Evolutionary conservation across 2,888 invertebrate species (phyloP), one percentile per base, ranked within the genome.

Genomic region (Dryocosmus kuriphilus): DNA sequence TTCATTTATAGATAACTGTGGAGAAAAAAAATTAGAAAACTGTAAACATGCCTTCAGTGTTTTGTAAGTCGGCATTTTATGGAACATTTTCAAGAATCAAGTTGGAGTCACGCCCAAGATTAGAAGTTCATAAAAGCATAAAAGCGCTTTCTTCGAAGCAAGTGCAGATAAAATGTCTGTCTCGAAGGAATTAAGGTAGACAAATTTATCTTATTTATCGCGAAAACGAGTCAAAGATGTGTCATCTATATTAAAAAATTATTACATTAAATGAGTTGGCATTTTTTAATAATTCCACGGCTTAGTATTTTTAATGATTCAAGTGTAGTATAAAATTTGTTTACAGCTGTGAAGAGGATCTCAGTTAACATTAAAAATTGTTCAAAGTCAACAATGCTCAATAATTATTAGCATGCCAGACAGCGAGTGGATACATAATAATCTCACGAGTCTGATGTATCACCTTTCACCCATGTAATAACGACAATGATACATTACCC

Each of bases 101-200:
- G 3, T 35, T 14, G 38, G n/a, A 35, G 35, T 63, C 22, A 19
- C 61, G 32, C 8, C 27, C 19, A 30, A 63, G 63, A 63, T 63
- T 63, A 35, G 63, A 35, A 9, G 63, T 19, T 63, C 63, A 35
- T 63, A 63, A 35, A 63, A 63, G 14, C 63, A 63, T 63, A 63
- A 63, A 63, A 51, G 51, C 51, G 8, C 3, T 51, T 22, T 22
- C 35, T 35, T 63, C 14, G 63, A 35, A 22, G 63, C n/a, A 35
- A 63, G 5, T 6, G 4, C 19, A 67, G 65, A 67, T 67, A 67
- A 61, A 61, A 27, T 38, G 24, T 67, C 35, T 62, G 0, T 19
- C 32, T 16, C 16, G 22, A 61, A 41, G 38, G 19, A 38, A 41
- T 67, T 46, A 41, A 35, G 41, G 22, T 24, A 16, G 22, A 41